phyloP scores from a whole-genome alignment of 1,140 invertebrate species.

The Ceratina calcarata region DNA sequence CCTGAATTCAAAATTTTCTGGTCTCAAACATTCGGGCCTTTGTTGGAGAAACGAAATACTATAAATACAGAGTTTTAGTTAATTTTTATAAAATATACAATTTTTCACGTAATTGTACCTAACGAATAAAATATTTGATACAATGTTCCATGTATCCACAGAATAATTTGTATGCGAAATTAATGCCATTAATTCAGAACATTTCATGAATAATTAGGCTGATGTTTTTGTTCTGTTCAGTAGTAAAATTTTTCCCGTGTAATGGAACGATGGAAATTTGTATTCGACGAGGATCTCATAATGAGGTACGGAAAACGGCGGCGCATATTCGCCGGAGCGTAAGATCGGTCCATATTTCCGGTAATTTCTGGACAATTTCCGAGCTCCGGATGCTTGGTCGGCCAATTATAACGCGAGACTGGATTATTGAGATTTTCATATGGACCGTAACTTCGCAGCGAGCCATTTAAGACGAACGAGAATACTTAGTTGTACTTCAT shows the following conservation, averaged over 20 bases:
- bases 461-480: conserved; percentile 23
- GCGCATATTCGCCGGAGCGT: conserved; percentile 26
- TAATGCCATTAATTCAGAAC: too few species aligned
- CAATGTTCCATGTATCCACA: too few species aligned
- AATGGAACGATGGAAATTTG: neutral
- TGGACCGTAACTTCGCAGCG: conserved; percentile 12
- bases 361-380: conserved; percentile 52
- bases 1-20: too few species aligned
- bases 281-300: conserved; percentile 30
- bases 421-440: conserved; percentile 58
- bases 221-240: neutral
- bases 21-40: too few species aligned
- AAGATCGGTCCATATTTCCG: conserved; percentile 49
- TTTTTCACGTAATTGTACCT: too few species aligned
- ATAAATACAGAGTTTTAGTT: too few species aligned
- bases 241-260: neutral
- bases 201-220: too few species aligned
- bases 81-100: too few species aligned
- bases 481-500: conserved; percentile 17
- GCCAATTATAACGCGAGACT: conserved; percentile 42
- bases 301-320: conserved; percentile 30
- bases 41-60: too few species aligned
- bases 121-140: too few species aligned
- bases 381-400: conserved; percentile 38
- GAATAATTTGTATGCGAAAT: too few species aligned